Evolutionary conservation across 2,113 vertebrate species (phyloP).

Genomic region (Lepisosteus oculatus): DNA sequence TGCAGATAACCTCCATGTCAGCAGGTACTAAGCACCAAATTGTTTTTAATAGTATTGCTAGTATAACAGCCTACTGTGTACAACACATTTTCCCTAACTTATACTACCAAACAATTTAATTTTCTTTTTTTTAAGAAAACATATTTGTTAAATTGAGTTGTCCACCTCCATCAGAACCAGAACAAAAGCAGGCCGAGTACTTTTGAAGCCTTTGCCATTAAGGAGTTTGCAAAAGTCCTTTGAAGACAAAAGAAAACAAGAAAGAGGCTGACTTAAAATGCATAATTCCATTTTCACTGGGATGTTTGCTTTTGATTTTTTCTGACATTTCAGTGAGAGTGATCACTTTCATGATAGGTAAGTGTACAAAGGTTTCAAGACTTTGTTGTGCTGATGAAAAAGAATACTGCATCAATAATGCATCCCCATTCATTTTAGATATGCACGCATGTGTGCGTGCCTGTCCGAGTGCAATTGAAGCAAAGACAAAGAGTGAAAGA

Average conservation of each 20-base stretch:
- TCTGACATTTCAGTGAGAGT: constrained; percentile 27
- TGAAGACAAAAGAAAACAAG: constrained; percentile 55
- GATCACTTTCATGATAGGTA: constrained; percentile 56
- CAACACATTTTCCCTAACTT: constrained; percentile 38
- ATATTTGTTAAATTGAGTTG: constrained; percentile 61
- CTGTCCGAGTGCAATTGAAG: constrained; percentile 51
- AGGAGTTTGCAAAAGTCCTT: constrained; percentile 47
- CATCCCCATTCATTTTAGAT: constrained; percentile 56
- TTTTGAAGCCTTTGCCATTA: constrained; percentile 61
- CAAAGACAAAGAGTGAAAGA: constrained; percentile 43
- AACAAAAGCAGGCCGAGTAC: constrained; percentile 60
- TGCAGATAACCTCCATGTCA: constrained; percentile 40
- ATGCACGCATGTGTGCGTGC: constrained; percentile 45
- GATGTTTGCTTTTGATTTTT: constrained; percentile 41
- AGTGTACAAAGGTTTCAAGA: constrained; percentile 44
- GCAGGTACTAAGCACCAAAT: constrained; percentile 18
- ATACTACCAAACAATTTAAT: constrained; percentile 27
- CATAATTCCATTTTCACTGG: constrained; percentile 55
- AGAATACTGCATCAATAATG: constrained; percentile 66
- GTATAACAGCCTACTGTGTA: constrained; percentile 39
- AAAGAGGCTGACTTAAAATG: constrained; percentile 54
- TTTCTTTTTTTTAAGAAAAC: constrained; percentile 34
- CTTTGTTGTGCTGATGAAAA: constrained; percentile 61
- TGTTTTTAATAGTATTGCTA: constrained; percentile 41
- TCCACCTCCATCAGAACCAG: constrained; percentile 61